Percentiles rank a stretch among this genome's conserved stretches.
phyloP scores from a whole-genome alignment of 35 echinoderm and acorn worm genomes.

The Apostichopus parvimensis region DNA sequence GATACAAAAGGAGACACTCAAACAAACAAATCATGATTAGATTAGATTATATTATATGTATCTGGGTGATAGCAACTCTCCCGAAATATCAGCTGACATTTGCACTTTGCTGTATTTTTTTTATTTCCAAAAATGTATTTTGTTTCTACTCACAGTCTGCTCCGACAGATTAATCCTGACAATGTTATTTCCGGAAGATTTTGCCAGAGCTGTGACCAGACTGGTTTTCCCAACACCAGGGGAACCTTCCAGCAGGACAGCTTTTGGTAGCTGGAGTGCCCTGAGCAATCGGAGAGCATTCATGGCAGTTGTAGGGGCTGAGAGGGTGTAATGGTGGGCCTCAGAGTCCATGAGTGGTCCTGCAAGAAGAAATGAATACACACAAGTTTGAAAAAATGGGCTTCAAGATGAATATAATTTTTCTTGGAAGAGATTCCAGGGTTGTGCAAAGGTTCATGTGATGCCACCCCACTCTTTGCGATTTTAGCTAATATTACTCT shows the following conservation, averaged over 20 bases:
- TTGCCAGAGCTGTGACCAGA: conserved; percentile 79
- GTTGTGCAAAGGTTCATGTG: background rate
- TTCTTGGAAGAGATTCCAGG: background rate
- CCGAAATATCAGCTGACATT: no score
- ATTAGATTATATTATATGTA: no score
- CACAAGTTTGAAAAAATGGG: background rate
- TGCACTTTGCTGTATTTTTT: no score
- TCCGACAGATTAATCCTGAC: conserved; percentile 94
- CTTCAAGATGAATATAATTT: no score
- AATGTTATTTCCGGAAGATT: conserved; percentile 78
- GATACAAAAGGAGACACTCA: no score
- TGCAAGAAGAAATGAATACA: background rate
- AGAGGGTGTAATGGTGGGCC: conserved; percentile 66
- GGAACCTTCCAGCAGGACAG: conserved; percentile 83
- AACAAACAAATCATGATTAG: no score
- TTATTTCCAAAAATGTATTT: background rate
- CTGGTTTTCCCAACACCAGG: conserved; percentile 94
- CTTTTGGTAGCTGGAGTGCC: conserved; percentile 82
- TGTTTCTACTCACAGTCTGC: conserved; percentile 82
- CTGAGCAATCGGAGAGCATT: conserved; percentile 76
- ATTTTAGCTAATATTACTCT: no score
- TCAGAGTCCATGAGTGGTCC: conserved; percentile 2
- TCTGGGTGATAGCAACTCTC: no score
- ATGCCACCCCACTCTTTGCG: no score
- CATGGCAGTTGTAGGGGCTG: conserved; percentile 83